Percentiles rank a stretch among this genome's conserved stretches.
Evolutionary conservation across 2,888 invertebrate species (phyloP).

Genomic region (Emmelina monodactyla): DNA sequence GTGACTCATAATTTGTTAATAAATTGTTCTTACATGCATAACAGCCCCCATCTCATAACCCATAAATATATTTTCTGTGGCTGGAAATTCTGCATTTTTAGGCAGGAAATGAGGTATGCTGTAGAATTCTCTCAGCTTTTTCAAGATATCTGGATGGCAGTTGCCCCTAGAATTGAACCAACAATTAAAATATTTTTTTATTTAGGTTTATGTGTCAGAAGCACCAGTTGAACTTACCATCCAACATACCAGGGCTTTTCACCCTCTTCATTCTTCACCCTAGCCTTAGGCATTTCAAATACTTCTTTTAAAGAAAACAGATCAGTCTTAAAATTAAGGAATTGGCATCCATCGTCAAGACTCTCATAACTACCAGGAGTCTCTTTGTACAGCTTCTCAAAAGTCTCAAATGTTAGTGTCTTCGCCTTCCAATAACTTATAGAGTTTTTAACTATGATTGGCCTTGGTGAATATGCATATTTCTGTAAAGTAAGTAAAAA

Average conservation of each 20-base stretch:
- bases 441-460: slow-evolving; percentile 81
- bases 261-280: slow-evolving; percentile 68
- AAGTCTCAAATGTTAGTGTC: slow-evolving; percentile 71
- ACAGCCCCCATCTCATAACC: slow-evolving; percentile 90
- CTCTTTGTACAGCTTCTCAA: slow-evolving; percentile 73
- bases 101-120: slow-evolving; percentile 86
- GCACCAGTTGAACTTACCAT: slow-evolving; percentile 83
- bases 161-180: slow-evolving; percentile 80
- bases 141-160: slow-evolving; percentile 82
- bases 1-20: slow-evolving; percentile 8
- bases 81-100: slow-evolving; percentile 85
- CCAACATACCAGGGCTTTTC: slow-evolving; percentile 88
- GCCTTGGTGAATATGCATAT: slow-evolving; percentile 81
- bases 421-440: slow-evolving; percentile 80
- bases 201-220: too few relatives aligned
- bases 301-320: slow-evolving; percentile 79
- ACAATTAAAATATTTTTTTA: slow-evolving; percentile 5
- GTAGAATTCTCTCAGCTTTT: slow-evolving; percentile 78
- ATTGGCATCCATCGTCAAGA: slow-evolving; percentile 83
- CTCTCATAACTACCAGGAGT: slow-evolving; percentile 76
- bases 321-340: slow-evolving; percentile 85
- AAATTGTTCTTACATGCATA: slow-evolving; percentile 79
- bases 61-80: slow-evolving; percentile 90
- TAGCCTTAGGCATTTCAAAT: slow-evolving; percentile 74
- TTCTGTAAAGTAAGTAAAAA: slow-evolving; percentile 29